phyloP scores from a whole-genome alignment of 2,113 vertebrate genomes.

The Antechinus flavipes region DNA sequence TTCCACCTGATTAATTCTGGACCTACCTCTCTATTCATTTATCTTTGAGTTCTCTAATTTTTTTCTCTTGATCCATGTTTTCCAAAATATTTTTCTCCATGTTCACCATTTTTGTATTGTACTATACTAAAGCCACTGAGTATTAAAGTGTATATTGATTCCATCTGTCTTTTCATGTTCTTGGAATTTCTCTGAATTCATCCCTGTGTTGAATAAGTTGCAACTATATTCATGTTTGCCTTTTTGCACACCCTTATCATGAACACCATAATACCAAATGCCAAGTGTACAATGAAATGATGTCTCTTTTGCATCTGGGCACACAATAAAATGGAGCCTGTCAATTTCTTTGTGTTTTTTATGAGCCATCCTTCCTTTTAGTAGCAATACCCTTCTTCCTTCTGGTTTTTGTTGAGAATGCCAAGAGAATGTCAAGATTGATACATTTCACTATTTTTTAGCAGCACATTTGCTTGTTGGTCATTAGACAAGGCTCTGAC shows the following conservation, averaged over 20 bases:
- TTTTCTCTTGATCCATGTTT: not conserved
- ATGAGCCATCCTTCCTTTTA: not conserved
- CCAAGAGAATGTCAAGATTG: not conserved
- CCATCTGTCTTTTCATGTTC: not conserved
- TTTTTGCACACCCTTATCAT: not conserved
- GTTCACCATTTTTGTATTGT: not conserved
- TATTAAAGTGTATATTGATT: not conserved
- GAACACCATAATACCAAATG: not conserved
- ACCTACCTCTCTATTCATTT: not conserved
- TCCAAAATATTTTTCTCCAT: not conserved
- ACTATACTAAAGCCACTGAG: not conserved
- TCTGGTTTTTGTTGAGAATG: not conserved
- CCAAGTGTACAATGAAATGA: not conserved
- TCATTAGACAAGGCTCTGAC: not conserved
- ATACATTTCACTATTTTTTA: not conserved
- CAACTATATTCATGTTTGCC: no score
- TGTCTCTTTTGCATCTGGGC: not conserved
- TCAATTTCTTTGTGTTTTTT: no score
- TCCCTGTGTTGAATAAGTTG: not conserved
- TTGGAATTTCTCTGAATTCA: not conserved
- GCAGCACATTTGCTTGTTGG: not conserved
- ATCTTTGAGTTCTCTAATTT: not conserved
- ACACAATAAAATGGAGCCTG: not conserved
- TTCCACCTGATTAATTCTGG: not conserved
- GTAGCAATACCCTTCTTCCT: not conserved